phyloP scores from a whole-genome alignment of 2,113 vertebrate genomes.

The Erythrolamprus reginae region DNA sequence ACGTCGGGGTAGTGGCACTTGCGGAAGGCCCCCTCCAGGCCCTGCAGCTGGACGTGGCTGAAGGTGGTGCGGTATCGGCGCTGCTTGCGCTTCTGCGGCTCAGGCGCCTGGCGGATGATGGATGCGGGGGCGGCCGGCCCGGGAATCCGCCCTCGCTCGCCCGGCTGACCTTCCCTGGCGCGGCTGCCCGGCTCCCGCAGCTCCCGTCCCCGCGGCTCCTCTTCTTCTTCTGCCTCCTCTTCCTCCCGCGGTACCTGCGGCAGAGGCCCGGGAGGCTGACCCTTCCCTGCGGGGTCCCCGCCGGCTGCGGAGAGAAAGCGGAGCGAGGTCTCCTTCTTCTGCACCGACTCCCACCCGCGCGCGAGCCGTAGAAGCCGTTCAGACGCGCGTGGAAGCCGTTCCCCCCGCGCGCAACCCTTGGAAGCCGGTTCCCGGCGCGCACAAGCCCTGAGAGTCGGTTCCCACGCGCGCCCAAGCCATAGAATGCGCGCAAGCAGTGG shows the following conservation, averaged over 20 bases:
- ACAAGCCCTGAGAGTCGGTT: too few relatives aligned
- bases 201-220: background rate
- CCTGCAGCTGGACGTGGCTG: constrained; percentile 63
- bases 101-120: background rate
- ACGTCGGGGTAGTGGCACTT: constrained; percentile 66
- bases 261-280: background rate
- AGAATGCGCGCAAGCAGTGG: too few relatives aligned
- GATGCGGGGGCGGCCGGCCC: background rate
- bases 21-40: constrained; percentile 66
- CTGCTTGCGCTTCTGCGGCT: constrained; percentile 34
- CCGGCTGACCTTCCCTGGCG: background rate
- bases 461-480: too few relatives aligned
- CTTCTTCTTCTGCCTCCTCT: background rate
- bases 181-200: background rate
- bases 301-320: background rate
- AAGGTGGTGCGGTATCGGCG: constrained; percentile 62
- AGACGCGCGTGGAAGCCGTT: background rate
- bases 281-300: constrained; percentile 1
- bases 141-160: background rate
- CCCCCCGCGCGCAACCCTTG: too few relatives aligned
- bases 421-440: too few relatives aligned
- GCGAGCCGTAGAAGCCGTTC: too few relatives aligned
- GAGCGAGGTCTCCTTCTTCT: background rate
- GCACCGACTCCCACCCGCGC: background rate
- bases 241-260: background rate